Base-by-base conservation (phyloP, 2,888 invertebrate species). In the Congeria kusceri region DNA sequence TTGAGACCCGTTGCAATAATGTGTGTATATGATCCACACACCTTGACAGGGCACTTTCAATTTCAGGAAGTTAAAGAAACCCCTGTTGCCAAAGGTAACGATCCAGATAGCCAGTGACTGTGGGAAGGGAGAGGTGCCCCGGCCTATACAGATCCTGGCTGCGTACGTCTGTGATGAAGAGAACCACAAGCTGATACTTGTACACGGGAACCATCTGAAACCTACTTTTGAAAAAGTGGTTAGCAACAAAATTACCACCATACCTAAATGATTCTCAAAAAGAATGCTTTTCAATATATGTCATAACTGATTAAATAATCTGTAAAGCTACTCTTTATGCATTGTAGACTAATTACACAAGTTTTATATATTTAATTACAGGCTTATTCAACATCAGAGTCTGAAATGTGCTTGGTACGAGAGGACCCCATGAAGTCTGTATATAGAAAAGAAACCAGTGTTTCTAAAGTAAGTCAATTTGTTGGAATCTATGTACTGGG, bases 171-270 rank as follows among this genome's bases (percentile, higher is more conserved):
- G 81, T 74, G 77, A 83, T 63, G 87, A 87, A n/a, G 77, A 77
- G 25, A 90, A 94, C 9, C 90, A 94, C 9, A 93, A 94, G 64
- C 88, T 96, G 20, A 91, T 95, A 27, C 93, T 96, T 71, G 95
- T 95, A 20, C 95, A 96, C 92, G 96, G 96, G 15, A 95, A 93
- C 84, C 93, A 94, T 78, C 88, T 95, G n/a, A 92, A 95, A 74
- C 91, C 96, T 67, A 93, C 94, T 18, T 96, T 96, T 90, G 96
- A 96, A 91, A 94, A 94, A 86, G 91, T 95, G 79, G 95, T 95
- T 92, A 44, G 58, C 62, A 46, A 27, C n/a, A 13, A 44, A 32
- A n/a, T n/a, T n/a, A n/a, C n/a, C n/a, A n/a, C n/a, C n/a, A n/a
- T n/a, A n/a, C n/a, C n/a, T n/a, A n/a, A n/a, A n/a, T n/a, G n/a